phyloP scores from a whole-genome alignment of 2,888 invertebrate species.

The Mayetiola destructor region DNA sequence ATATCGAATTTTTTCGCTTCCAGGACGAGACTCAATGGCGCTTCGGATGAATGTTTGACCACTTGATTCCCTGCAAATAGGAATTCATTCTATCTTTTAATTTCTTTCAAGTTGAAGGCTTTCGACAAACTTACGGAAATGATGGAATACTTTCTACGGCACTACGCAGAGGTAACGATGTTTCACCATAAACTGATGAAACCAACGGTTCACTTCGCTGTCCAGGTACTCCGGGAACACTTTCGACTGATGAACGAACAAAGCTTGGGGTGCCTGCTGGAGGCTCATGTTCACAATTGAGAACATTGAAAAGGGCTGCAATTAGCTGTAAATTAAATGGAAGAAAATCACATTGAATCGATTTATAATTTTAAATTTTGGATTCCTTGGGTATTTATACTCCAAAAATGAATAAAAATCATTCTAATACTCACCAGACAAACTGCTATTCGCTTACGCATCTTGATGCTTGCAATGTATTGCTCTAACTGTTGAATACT shows the following conservation, averaged over 20 bases:
- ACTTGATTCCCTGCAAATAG: constrained; percentile 19
- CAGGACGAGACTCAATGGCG: constrained; percentile 27
- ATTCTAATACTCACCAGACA: not conserved
- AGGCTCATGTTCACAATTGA: constrained; percentile 18
- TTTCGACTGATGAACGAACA: constrained; percentile 32
- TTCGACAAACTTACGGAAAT: constrained; percentile 11
- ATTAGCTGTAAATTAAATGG: not conserved
- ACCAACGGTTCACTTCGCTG: constrained; percentile 18
- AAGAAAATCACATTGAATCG: not conserved
- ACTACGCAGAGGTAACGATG: constrained; percentile 48
- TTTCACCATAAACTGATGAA: constrained; percentile 28
- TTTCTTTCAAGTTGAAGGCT: not conserved
- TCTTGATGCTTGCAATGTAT: not conserved
- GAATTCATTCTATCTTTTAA: constrained; percentile 16
- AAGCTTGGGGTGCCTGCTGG: constrained; percentile 25
- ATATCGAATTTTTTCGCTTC: constrained; percentile 18
- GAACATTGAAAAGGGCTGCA: not conserved
- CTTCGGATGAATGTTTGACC: constrained; percentile 27
- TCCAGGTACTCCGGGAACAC: constrained; percentile 23
- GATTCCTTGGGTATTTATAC: too few species aligned
- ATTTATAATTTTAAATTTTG: not conserved
- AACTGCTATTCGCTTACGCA: not conserved
- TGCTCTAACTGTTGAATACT: not conserved
- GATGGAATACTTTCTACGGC: constrained; percentile 61
- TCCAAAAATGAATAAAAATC: too few species aligned